Conservation (phyloP, 2,113 vertebrate genomes). For the Tricholaema leucomelas region DNA sequence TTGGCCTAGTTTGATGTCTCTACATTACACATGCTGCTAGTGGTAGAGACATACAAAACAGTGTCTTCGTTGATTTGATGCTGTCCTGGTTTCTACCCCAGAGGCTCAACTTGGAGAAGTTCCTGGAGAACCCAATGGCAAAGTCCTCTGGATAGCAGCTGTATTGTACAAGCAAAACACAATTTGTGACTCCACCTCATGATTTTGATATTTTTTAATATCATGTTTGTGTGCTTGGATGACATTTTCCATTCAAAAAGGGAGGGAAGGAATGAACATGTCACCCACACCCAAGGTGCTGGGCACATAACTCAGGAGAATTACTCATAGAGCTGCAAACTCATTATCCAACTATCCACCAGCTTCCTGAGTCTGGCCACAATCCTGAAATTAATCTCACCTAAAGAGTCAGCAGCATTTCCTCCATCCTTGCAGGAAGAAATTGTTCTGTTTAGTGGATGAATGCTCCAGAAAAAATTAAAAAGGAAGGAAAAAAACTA, state of each 20-base stretch:
- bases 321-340: constrained; percentile 39
- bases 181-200: background rate
- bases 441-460: rapidly evolving
- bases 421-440: background rate
- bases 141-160: background rate
- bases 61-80: background rate
- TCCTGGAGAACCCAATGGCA: background rate
- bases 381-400: constrained; percentile 32
- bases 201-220: background rate
- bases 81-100: background rate
- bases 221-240: background rate
- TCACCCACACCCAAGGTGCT: constrained; percentile 6
- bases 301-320: constrained; percentile 20
- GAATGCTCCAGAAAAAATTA: background rate
- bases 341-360: background rate
- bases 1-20: background rate
- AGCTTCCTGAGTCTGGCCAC: background rate
- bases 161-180: background rate
- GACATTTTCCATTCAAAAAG: constrained; percentile 36
- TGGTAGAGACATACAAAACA: background rate
- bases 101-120: background rate
- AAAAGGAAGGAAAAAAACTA: background rate
- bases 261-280: background rate
- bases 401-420: background rate
- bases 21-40: background rate